phyloP scores from a whole-genome alignment of 2,113 vertebrate genomes.

The Paramisgurnus dabryanus region DNA sequence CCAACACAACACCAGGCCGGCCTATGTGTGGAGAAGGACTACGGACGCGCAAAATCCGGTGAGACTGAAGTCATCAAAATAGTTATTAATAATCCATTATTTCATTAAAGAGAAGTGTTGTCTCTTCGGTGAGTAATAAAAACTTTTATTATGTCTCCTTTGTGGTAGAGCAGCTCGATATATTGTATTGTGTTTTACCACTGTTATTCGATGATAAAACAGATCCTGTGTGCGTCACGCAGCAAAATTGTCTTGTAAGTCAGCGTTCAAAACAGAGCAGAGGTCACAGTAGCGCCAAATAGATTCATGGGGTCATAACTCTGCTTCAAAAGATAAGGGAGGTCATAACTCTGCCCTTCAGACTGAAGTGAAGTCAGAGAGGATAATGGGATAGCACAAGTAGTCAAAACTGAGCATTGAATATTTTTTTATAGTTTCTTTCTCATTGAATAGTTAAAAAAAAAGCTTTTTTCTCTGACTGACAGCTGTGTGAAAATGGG shows the following conservation, averaged over 20 bases:
- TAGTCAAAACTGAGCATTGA: background rate
- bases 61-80: constrained; percentile 36
- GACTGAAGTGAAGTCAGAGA: constrained; percentile 7
- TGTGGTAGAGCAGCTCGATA: background rate
- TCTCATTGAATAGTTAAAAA: no score
- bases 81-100: background rate
- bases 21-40: constrained; percentile 80
- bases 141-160: background rate
- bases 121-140: no score
- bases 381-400: background rate
- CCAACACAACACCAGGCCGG: background rate
- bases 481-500: constrained; percentile 75
- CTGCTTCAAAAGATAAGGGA: constrained; percentile 28
- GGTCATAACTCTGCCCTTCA: constrained; percentile 40
- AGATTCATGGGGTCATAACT: constrained; percentile 48
- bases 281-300: constrained; percentile 42
- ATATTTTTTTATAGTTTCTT: background rate
- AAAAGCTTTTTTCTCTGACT: background rate
- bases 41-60: constrained; percentile 81
- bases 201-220: constrained; percentile 19
- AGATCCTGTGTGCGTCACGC: constrained; percentile 28
- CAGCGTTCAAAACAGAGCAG: constrained; percentile 31
- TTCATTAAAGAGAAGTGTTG: no score
- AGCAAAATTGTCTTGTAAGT: constrained; percentile 40
- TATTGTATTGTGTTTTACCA: constrained; percentile 39